A percentile compares a stretch with the other conserved stretches of the same genome.
These are phyloP conservation scores for Puntigrus tetrazona DNA, from an alignment of 2,113 vertebrate genomes.

Conservation along the genomic window DNA sequence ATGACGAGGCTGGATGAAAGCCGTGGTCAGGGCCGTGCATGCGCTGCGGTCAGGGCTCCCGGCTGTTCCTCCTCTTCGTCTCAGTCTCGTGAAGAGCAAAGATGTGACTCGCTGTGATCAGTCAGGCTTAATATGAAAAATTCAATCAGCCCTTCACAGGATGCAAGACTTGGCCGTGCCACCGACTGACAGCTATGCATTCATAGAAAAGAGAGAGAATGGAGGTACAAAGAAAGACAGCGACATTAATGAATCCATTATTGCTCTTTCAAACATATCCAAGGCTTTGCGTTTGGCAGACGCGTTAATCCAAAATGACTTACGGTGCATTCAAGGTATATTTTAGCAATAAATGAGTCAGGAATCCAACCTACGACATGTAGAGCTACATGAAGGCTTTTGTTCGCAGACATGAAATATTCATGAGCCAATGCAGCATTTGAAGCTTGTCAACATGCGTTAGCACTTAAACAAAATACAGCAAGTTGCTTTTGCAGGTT, in stretches of 20 bases:
- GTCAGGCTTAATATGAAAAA: constrained; percentile 63
- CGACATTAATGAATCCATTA: constrained; percentile 21
- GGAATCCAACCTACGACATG: background rate
- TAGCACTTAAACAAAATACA: constrained; percentile 44
- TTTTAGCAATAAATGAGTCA: constrained; percentile 18
- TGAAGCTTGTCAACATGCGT: constrained; percentile 15
- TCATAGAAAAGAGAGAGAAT: constrained; percentile 9
- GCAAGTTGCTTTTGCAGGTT: constrained; percentile 53
- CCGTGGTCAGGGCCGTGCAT: background rate
- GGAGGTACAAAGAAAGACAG: constrained; percentile 1
- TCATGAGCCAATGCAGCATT: constrained; percentile 4
- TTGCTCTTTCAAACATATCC: background rate
- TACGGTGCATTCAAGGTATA: constrained; percentile 1
- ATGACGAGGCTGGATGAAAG: constrained; percentile 28
- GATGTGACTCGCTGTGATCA: constrained; percentile 60
- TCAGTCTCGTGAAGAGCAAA: constrained; percentile 24
- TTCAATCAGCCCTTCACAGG: constrained; percentile 59
- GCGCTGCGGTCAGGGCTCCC: constrained; percentile 42
- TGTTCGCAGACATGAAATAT: constrained; percentile 12
- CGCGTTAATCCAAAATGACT: background rate
- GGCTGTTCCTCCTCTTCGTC: constrained; percentile 47
- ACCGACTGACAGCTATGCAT: constrained; percentile 24
- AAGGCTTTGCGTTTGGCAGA: constrained; percentile 22
- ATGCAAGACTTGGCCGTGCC: constrained; percentile 26
- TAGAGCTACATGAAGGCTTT: constrained; percentile 6